phyloP scores from a whole-genome alignment of 2,797 vertebrate species.

The Pseudochirops corinnae region DNA sequence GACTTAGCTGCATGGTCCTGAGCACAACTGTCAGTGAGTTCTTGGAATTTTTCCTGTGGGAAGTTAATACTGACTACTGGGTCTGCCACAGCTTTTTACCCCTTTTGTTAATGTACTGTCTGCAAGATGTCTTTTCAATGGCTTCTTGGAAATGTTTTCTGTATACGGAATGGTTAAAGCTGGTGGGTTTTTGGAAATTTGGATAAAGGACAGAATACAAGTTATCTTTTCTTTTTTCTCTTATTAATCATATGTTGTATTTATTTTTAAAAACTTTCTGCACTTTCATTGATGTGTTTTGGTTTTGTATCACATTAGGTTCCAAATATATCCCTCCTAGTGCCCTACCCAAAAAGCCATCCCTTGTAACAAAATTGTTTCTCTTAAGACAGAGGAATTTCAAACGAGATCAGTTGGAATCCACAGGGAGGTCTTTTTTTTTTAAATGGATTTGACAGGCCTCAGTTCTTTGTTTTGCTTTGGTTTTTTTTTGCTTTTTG shows the following conservation, averaged over 20 bases:
- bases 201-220: constrained; percentile 37
- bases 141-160: constrained; percentile 33
- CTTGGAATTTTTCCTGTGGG: constrained; percentile 12
- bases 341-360: not conserved
- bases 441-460: too few relatives aligned
- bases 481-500: too few relatives aligned
- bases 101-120: not conserved
- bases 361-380: not conserved
- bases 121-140: constrained; percentile 11
- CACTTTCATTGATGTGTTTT: not conserved
- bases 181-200: constrained; percentile 26
- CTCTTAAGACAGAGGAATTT: not conserved
- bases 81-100: not conserved
- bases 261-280: not conserved
- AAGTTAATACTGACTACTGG: constrained; percentile 22
- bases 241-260: not conserved
- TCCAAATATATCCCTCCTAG: not conserved
- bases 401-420: not conserved
- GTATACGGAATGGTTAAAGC: constrained; percentile 29
- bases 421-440: not conserved
- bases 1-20: not conserved
- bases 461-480: too few relatives aligned
- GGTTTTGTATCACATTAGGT: not conserved
- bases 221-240: not conserved
- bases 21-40: not conserved